Percentiles rank a stretch among this genome's conserved stretches.
Evolutionary conservation across 2,888 invertebrate genomes (phyloP).

Genomic region (Chrysolina americana): DNA sequence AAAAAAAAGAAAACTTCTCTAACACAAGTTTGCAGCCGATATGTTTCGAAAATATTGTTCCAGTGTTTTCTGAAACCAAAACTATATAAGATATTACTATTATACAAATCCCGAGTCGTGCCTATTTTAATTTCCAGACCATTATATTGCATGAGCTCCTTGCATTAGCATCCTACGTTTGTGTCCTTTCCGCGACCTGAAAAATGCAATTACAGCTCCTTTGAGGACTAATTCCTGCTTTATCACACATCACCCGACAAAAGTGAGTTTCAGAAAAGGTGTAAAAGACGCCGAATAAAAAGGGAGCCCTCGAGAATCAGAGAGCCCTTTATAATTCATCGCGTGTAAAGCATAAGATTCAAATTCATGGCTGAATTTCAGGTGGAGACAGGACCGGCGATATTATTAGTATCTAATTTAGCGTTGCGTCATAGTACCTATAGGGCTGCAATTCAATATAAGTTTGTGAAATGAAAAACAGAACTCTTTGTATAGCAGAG

Average conservation of each 20-base stretch:
- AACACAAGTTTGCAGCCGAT: too few relatives aligned
- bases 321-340: not conserved
- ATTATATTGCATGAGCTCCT: not conserved
- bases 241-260: slow-evolving; percentile 36
- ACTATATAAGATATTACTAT: not conserved
- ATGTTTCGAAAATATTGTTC: too few relatives aligned
- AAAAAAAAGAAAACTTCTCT: too few relatives aligned
- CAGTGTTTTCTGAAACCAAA: not conserved
- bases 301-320: not conserved
- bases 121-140: not conserved
- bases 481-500: too few relatives aligned
- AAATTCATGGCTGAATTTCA: not conserved
- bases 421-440: too few relatives aligned
- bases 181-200: slow-evolving; percentile 1
- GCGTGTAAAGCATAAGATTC: not conserved
- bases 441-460: too few relatives aligned
- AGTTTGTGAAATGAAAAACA: too few relatives aligned
- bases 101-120: not conserved
- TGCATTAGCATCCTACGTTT: slow-evolving; percentile 4
- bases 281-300: not conserved
- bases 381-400: not conserved
- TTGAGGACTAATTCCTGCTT: slow-evolving; percentile 32
- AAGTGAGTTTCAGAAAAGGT: slow-evolving; percentile 17
- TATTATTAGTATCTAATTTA: not conserved
- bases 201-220: slow-evolving; percentile 16